These are phyloP conservation scores for Molorchus minor DNA, from an alignment of 2,888 invertebrate species.

Conservation along the genomic window DNA sequence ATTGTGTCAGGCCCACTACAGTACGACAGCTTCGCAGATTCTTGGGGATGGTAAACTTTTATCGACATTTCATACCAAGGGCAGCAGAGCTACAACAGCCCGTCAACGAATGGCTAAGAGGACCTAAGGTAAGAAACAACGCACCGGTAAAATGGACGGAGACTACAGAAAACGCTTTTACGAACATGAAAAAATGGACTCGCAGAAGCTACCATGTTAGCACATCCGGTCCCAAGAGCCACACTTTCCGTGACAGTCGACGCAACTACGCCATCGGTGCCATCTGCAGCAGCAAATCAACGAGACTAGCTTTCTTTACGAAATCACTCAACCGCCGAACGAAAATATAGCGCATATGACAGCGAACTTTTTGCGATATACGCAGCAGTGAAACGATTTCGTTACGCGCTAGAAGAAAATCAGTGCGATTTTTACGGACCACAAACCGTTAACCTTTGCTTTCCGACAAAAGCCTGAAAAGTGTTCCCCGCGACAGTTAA, in stretches of 20 bases:
- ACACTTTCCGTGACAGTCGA: not conserved
- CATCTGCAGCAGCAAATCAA: slow-evolving; percentile 5
- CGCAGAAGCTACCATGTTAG: not conserved
- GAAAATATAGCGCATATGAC: slow-evolving; percentile 12
- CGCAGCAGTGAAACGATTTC: slow-evolving; percentile 14
- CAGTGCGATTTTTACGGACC: slow-evolving; percentile 39
- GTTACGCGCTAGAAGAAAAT: not conserved
- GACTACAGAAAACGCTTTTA: not conserved
- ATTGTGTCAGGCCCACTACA: not conserved
- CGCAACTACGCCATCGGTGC: not conserved
- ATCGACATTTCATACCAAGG: not conserved
- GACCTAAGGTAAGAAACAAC: not conserved
- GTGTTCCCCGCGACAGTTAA: too few species aligned
- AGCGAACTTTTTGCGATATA: slow-evolving; percentile 9
- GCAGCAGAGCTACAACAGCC: not conserved
- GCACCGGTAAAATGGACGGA: not conserved
- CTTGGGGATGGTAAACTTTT: slow-evolving; percentile 13
- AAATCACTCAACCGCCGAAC: not conserved
- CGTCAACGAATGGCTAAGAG: not conserved
- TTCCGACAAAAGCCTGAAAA: too few species aligned
- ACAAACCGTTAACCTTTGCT: too few species aligned
- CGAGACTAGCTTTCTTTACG: slow-evolving; percentile 8
- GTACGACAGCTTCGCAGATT: slow-evolving; percentile 3
- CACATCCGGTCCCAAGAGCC: not conserved
- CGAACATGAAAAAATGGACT: not conserved